These are phyloP conservation scores for Drosophila baimaii DNA, from an alignment of 1,140 invertebrate genomes.

Conservation along the genomic window DNA sequence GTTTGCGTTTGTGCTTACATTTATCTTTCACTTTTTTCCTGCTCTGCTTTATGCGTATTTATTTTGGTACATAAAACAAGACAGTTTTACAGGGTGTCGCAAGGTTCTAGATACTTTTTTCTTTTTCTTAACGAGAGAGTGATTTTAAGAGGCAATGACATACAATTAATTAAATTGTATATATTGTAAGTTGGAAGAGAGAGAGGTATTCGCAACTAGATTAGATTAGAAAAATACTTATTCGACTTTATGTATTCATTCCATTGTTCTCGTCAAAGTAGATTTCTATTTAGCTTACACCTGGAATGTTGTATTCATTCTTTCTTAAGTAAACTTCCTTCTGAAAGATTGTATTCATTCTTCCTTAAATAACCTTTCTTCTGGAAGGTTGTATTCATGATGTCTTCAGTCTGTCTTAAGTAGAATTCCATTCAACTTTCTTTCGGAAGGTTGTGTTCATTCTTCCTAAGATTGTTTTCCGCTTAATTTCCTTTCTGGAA, in stretches of 20 bases:
- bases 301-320: not conserved
- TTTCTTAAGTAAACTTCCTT: no score
- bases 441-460: not conserved
- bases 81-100: constrained; percentile 68
- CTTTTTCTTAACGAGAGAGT: not conserved
- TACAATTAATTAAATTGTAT: constrained; percentile 14
- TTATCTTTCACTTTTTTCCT: constrained; percentile 75
- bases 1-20: constrained; percentile 69
- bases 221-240: constrained; percentile 10
- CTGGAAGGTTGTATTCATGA: not conserved
- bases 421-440: not conserved
- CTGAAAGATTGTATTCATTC: not conserved
- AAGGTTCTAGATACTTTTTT: constrained; percentile 12
- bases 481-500: not conserved
- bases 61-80: constrained; percentile 81
- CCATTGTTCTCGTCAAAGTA: not conserved
- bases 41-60: constrained; percentile 71
- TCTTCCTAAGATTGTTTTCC: not conserved
- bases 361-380: not conserved
- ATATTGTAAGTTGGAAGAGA: constrained; percentile 3
- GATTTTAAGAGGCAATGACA: not conserved
- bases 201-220: constrained; percentile 1
- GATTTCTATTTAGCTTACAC: not conserved
- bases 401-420: no score
- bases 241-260: not conserved